Conservation (phyloP, 1,140 invertebrate genomes). For the Cepaea nemoralis region DNA sequence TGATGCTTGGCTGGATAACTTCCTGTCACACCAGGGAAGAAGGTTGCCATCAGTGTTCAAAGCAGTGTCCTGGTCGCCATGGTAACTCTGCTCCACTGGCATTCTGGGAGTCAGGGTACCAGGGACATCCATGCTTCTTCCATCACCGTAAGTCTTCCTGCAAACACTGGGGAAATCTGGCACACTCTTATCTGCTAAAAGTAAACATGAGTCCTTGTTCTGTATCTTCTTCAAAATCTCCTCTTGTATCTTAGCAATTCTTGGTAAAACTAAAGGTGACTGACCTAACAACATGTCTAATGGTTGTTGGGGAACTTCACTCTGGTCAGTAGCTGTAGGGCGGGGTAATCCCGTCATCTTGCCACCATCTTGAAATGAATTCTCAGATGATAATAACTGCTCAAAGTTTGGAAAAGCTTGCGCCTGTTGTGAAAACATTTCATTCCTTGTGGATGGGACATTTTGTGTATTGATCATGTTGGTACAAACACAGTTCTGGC, state of each 20-base stretch:
- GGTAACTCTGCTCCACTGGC: constrained; percentile 18
- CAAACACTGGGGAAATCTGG: neutral
- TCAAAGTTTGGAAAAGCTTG: no score
- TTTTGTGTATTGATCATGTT: no score
- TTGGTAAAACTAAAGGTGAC: neutral
- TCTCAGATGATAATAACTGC: no score
- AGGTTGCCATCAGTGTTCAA: neutral
- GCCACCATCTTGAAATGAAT: no score
- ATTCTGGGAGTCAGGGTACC: neutral
- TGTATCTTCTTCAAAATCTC: neutral
- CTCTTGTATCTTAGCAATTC: neutral
- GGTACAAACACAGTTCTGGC: no score
- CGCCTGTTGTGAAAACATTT: no score
- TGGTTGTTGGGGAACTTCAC: no score
- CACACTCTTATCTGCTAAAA: neutral
- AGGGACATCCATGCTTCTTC: neutral
- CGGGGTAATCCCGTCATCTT: no score
- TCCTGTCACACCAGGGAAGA: neutral
- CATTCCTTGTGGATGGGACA: no score
- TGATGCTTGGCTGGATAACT: neutral
- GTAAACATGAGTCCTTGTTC: neutral
- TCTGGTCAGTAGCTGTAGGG: no score
- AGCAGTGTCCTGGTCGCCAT: neutral
- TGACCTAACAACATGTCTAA: neutral
- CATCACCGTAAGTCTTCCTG: neutral